Conservation (phyloP, 2,888 invertebrate species). For the Octonoba sinensis region DNA sequence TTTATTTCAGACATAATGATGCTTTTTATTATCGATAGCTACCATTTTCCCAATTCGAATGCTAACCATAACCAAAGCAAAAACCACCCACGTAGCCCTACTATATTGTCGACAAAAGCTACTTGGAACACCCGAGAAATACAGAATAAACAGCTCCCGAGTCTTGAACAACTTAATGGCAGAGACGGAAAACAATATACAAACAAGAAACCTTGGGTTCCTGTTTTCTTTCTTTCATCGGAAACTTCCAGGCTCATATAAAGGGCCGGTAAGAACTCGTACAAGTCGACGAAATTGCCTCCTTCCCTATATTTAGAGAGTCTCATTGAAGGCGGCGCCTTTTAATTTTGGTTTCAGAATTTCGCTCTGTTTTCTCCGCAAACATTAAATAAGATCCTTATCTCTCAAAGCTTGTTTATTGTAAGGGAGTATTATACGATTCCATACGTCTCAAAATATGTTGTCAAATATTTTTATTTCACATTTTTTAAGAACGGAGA, state of each 20-base stretch:
- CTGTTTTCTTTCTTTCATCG: slow-evolving; percentile 9
- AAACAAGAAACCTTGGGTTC: slow-evolving; percentile 5
- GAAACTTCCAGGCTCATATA: slow-evolving; percentile 10
- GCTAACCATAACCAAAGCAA: too few relatives aligned
- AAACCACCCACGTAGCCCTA: too few relatives aligned
- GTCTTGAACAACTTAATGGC: slow-evolving; percentile 17
- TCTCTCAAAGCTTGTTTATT: not conserved
- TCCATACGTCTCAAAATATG: too few relatives aligned
- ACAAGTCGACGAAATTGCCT: slow-evolving; percentile 18
- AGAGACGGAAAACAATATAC: slow-evolving; percentile 12
- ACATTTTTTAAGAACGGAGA: too few relatives aligned
- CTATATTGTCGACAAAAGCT: not conserved
- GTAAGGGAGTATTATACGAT: too few relatives aligned
- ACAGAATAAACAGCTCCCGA: slow-evolving; percentile 8
- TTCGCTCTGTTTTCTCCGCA: slow-evolving; percentile 24
- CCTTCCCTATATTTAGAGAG: slow-evolving; percentile 30
- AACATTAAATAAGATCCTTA: not conserved
- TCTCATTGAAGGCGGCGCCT: slow-evolving; percentile 30
- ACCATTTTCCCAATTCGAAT: too few relatives aligned
- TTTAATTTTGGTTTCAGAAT: slow-evolving; percentile 35
- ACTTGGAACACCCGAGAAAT: slow-evolving; percentile 6
- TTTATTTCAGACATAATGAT: too few relatives aligned
- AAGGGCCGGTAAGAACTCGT: not conserved
- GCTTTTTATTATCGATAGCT: too few relatives aligned
- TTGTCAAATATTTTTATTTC: too few relatives aligned